Conservation (phyloP, 2,113 vertebrate genomes). For the Gavia stellata region DNA sequence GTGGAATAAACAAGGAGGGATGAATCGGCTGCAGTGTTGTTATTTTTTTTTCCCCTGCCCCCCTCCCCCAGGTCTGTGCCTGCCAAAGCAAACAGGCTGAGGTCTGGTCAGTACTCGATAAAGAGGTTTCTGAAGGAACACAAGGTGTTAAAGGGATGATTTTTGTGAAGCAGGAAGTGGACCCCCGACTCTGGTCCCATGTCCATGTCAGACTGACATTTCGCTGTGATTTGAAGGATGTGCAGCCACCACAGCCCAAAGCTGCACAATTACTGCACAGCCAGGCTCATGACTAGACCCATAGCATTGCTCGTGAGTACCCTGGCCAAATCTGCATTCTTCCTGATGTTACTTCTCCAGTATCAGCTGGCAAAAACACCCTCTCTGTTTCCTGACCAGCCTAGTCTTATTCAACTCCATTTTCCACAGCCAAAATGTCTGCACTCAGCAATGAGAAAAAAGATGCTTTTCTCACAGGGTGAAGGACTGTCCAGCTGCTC, state of each 20-base stretch:
- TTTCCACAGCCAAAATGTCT: not conserved
- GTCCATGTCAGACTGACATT: not conserved
- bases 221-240: not conserved
- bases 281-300: not conserved
- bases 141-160: not conserved
- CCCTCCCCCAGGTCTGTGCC: not conserved
- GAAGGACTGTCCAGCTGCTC: not conserved
- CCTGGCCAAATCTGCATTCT: conserved; percentile 43
- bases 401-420: not conserved
- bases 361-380: conserved; percentile 33
- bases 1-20: conserved; percentile 56
- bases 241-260: not conserved
- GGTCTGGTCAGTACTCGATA: not conserved
- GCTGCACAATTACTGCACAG: not conserved
- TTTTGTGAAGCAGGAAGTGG: not conserved
- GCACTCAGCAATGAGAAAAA: not conserved
- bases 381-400: conserved; percentile 23
- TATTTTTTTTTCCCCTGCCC: not conserved
- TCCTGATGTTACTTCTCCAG: conserved; percentile 29
- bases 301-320: not conserved
- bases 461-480: not conserved
- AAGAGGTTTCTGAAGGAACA: not conserved
- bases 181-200: not conserved
- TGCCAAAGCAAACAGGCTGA: conserved; percentile 40
- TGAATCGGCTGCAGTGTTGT: conserved; percentile 23